Evolutionary conservation across 2,113 vertebrate species (phyloP).

Genomic region (Lutjanus erythropterus): DNA sequence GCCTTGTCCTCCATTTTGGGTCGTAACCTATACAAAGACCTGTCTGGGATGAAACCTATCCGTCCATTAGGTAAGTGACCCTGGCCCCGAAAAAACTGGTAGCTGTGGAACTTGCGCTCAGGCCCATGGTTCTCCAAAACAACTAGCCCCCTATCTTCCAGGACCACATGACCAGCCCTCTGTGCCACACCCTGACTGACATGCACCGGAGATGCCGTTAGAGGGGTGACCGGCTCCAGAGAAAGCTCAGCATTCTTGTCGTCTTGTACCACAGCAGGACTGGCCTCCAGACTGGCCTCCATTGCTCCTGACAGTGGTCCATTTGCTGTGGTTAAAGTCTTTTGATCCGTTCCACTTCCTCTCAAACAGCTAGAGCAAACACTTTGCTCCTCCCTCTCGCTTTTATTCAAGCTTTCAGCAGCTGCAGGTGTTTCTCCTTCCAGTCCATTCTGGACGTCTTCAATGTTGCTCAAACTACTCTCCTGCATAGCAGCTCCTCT

Average conservation of each 20-base stretch:
- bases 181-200: constrained; percentile 55
- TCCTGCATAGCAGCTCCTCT: constrained; percentile 17
- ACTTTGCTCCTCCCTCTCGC: constrained; percentile 82
- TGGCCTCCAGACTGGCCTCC: constrained; percentile 71
- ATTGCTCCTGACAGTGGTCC: constrained; percentile 75
- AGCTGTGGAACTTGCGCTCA: constrained; percentile 85
- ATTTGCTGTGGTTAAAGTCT: constrained; percentile 71
- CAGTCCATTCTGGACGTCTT: constrained; percentile 44
- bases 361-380: constrained; percentile 89
- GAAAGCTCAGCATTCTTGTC: constrained; percentile 23
- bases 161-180: constrained; percentile 62
- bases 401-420: constrained; percentile 31
- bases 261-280: constrained; percentile 62
- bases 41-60: constrained; percentile 82
- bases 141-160: constrained; percentile 58
- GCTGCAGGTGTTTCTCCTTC: constrained; percentile 9
- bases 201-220: constrained; percentile 68
- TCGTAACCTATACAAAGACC: constrained; percentile 77
- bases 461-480: constrained; percentile 4
- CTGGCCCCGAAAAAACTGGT: constrained; percentile 84
- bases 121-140: constrained; percentile 79
- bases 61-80: constrained; percentile 83
- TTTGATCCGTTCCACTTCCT: constrained; percentile 74
- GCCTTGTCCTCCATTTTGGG: constrained; percentile 93
- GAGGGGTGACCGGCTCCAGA: constrained; percentile 46